Evolutionary conservation across 2,888 invertebrate genomes (phyloP), one percentile per base, ranked within the genome.

Genomic region (Pseudeuparius sepicola): DNA sequence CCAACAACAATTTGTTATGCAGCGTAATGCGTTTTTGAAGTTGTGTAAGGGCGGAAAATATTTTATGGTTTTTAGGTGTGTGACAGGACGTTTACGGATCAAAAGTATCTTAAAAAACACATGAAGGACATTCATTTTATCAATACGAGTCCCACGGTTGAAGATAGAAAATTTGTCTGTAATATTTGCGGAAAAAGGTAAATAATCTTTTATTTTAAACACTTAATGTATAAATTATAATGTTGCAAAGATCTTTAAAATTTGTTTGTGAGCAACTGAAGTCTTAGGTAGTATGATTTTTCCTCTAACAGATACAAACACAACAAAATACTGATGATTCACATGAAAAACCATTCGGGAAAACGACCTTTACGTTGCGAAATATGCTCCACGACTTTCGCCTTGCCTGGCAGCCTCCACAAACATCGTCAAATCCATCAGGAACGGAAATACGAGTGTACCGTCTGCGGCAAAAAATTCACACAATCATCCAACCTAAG

Each of bases 311-410:
- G 57, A 18, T 63, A 60, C 41, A 55, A 52, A 41, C 55, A 57
- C 34, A 55, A 57, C 37, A 60, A 59, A 43, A 47, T 56, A 24
- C 40, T 61, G 4, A 31, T 50, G 6, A 45, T 57, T 14, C 63
- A 63, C 44, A 51, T 61, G 52, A 42, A 61, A 23, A 52, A 52
- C 3, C 63, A 63, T 45, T 60, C 60, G 2, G 63, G 63, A 3
- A 60, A 61, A 41, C 42, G 59, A 26, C 61, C 61, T 4, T 43
- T 59, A 9, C 57, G 48, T 41, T 63, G 63, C 42, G 59, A 60
- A 36, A 53, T 57, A 14, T 63, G 63, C 36, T 55, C 55, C 4
- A 54, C 55, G 32, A 53, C 51, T 5, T 63, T 61, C 44, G 54
- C 59, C 3, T 45, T 61, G 11, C 54, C 60, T 1, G 60, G 61